Evolutionary conservation across 2,888 invertebrate species (phyloP).

Genomic region (Tenodera sinensis): DNA sequence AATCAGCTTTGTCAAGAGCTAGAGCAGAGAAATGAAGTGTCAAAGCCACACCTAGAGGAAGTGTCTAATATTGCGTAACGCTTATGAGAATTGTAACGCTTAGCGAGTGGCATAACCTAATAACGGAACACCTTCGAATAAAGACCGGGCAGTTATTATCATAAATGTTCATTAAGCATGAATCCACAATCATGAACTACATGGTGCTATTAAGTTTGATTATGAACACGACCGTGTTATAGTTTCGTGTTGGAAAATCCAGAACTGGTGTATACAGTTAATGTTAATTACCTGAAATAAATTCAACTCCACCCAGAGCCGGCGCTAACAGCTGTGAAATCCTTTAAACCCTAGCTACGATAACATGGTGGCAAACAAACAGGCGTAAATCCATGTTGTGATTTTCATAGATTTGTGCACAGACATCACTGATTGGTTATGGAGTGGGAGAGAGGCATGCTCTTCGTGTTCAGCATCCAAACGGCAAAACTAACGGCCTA

Average conservation of each 20-base stretch:
- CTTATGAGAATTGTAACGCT: not conserved
- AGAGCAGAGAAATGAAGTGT: too few species aligned
- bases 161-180: constrained; percentile 2
- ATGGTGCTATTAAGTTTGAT: not conserved
- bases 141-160: not conserved
- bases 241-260: not conserved
- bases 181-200: not conserved
- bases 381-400: not conserved
- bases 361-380: not conserved
- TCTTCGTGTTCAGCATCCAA: not conserved
- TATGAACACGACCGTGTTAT: not conserved
- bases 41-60: too few species aligned
- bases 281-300: not conserved
- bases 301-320: not conserved
- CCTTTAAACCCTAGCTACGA: not conserved
- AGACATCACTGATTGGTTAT: not conserved
- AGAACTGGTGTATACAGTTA: not conserved
- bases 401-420: not conserved
- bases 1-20: too few species aligned
- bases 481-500: not conserved
- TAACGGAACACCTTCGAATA: not conserved
- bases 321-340: not conserved
- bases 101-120: not conserved
- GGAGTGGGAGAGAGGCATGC: not conserved
- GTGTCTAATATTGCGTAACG: too few species aligned